Base-by-base conservation (phyloP, 1,140 invertebrate genomes). In the Leptonema lineaticorne region DNA sequence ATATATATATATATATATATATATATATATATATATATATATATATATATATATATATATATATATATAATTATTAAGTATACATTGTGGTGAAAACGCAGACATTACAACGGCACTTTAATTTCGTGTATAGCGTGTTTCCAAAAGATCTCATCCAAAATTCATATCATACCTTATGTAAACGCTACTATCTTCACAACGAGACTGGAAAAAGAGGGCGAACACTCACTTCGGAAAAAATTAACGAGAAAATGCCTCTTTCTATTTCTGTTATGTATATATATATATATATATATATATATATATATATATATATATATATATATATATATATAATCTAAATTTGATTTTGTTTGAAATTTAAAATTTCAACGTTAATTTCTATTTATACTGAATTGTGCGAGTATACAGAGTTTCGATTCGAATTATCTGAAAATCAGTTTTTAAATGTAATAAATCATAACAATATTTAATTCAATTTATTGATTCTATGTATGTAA, bases 101-200 rank as follows among this genome's bases (percentile, higher is more conserved):
- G 37, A 41, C 37, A 1, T 11, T 4, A 41, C 37, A 11, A 41
- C 2, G 9, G 37, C 9, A 16, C 11, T 9, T 11, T 41, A 41
- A 9, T 14, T 11, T 9, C 2, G 37, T 11, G 9, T 41, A 4
- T 2, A 3, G 37, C 9, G 46, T 9, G 46, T 48, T 1, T 20
- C 2, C 9, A 48, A 48, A 48, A 48, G 5, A 48, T 48, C 46
- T 48, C 46, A 48, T 48, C 46, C 46, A 48, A 48, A 48, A 48
- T 48, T 48, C 46, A 48, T 48, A 48, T 48, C 46, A n/a, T 8
- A 8, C 46, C 18, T 20, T 48, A 3, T 22, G 46, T 18, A 48
- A 48, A 48, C 46, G 46, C n/a, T 20, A 48, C 20, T 48, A 48
- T 6, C 46, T 20, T 18, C 46, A 16, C 46, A 1, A 6, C 9